Base-by-base conservation (phyloP, 2,113 vertebrate species). In the Dinomys branickii region DNA sequence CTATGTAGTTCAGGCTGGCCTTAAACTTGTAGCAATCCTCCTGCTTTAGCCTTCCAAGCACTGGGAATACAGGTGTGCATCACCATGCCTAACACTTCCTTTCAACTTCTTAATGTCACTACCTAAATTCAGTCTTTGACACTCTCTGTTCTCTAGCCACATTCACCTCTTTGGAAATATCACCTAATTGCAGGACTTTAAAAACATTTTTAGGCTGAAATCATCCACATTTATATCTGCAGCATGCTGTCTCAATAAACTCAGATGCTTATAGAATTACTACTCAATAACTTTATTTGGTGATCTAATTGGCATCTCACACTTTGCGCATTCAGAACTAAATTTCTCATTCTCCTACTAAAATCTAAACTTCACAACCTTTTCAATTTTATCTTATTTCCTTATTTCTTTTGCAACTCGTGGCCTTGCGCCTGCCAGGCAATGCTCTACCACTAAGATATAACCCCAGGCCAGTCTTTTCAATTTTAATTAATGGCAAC, bases 271-370 rank as follows among this genome's bases (percentile, higher is more conserved):
- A 77, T 0, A 80, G 14, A 78, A 90, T 83, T 92, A 69, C 33
- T 86, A 75, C 28, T 71, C 93, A 92, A 73, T 12, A 56, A 41
- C 58, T 96, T 89, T 77, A 77, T 75, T 24, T 94, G 12, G 5
- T 5, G 83, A 73, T 59, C 33, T 52, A 82, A 94, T 10, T 89
- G 41, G 41, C 50, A 90, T 17, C 63, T 96, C 81, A 86, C 54
- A 83, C 58, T 61, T 69, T 83, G 86, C 69, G 85, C 0, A 69
- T 41, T 26, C 80, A 96, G 56, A 97, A 84, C 69, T 3, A 92
- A 88, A 92, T 33, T 92, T 50, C 44, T 88, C 78, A 88, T 80
- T 82, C 41, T 91, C 61, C 41, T 16, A 59, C 85, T 94, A 83
- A 92, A 94, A 82, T 2, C 67, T 67, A 81, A 81, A 73, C 61